Percentiles rank a stretch among this genome's conserved stretches.
Evolutionary conservation across 2,888 invertebrate genomes (phyloP).

Genomic region (Eilema sororculum): DNA sequence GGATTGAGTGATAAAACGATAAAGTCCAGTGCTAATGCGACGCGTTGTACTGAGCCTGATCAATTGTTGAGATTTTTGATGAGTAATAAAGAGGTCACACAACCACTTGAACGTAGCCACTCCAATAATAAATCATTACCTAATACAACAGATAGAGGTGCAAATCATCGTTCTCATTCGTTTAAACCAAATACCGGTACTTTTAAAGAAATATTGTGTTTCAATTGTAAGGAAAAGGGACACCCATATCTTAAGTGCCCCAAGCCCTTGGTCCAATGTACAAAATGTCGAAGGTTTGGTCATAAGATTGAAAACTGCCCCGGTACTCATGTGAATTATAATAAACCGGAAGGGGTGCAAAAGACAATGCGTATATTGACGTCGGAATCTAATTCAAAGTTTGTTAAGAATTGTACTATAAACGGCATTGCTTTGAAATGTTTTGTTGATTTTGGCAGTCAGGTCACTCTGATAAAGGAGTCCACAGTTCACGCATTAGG

Average conservation of each 20-base stretch:
- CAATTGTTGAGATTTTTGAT: slow-evolving; percentile 16
- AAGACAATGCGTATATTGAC: not conserved
- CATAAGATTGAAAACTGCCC: not conserved
- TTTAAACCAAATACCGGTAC: no score
- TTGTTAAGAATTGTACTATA: not conserved
- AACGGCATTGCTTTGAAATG: not conserved
- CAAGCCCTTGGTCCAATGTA: slow-evolving; percentile 18
- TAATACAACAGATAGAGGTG: no score
- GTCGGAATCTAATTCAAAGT: not conserved
- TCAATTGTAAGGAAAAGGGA: slow-evolving; percentile 25
- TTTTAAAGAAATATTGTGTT: slow-evolving; percentile 11
- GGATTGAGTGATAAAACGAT: slow-evolving; percentile 29
- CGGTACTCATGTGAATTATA: not conserved
- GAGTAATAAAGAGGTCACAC: slow-evolving; percentile 14
- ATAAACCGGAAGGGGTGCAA: not conserved
- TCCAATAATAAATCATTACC: no score
- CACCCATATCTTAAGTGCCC: slow-evolving; percentile 18
- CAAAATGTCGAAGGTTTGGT: slow-evolving; percentile 15
- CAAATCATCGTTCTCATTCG: no score
- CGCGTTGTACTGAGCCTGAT: not conserved
- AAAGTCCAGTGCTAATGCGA: slow-evolving; percentile 2
- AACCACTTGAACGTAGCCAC: not conserved
- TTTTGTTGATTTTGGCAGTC: slow-evolving; percentile 23
- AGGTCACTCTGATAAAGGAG: slow-evolving; percentile 9
- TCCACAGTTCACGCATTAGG: not conserved